Evolutionary conservation across 1,140 invertebrate genomes (phyloP), one percentile per base, ranked within the genome.

Genomic region (Drosophila kanapiae): DNA sequence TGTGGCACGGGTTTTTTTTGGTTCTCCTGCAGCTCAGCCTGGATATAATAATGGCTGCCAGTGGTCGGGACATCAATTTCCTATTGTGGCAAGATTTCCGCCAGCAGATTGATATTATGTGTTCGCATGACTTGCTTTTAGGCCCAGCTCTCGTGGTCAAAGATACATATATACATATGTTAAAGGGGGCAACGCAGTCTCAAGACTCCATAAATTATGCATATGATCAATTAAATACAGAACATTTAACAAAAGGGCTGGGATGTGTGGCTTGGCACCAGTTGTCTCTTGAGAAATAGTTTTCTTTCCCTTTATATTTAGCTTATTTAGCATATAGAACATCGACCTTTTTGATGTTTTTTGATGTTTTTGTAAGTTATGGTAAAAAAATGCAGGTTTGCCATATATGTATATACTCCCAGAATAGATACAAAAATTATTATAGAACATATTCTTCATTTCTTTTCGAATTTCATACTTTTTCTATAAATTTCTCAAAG

Each of bases 181-280:
- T 13, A 38, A 31, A 14, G 27, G 48, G 59, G 29, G 38, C 38
- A 53, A 27, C 18, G 11, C 33, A 7, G 14, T 4, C 40, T 54
- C 49, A 27, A 14, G 37, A 37, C 11, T 23, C 27, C 69, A 49
- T 72, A 37, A 59, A 49, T 59, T 72, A 72, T 71, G 67, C 67
- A 71, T 49, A 72, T 70, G 65, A 71, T 59, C 53, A 59, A 59
- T 71, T 72, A 71, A 70, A 42, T 59, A 71, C 69, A 72, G 65
- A 71, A 71, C 69, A 72, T 72, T 72, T 45, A 70, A 42, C 69
- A 70, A 35, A 5, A 27, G 61, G 45, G 14, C 38, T 23, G n/a
- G 35, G 29, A 13, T 31, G 16, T 38, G 67, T 18, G 38, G 29
- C 2, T 13, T 2, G 11, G 33, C 31, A 67, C 64, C 37, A 64